Conservation (phyloP, 1,140 invertebrate species). For the Drosophila chauvacae region DNA sequence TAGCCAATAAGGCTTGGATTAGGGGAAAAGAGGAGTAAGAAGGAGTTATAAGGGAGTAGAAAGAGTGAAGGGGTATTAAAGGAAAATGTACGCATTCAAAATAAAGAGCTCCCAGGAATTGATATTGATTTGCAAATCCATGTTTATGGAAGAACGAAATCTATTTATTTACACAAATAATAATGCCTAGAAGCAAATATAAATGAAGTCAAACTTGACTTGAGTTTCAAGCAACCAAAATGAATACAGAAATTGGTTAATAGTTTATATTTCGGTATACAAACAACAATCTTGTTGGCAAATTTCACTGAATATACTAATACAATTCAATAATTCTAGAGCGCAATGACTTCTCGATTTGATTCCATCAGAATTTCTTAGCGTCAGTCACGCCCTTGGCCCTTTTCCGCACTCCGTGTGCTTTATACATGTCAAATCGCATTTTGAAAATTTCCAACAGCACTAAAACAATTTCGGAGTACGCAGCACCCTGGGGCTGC, state of each 20-base stretch:
- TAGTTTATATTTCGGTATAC: background rate
- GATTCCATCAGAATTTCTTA: conserved; percentile 36
- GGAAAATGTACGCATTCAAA: background rate
- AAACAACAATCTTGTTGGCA: background rate
- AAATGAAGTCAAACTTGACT: background rate
- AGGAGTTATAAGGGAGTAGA: background rate
- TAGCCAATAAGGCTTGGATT: background rate
- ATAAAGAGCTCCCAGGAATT: background rate
- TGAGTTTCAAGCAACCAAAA: background rate
- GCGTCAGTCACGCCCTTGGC: conserved; percentile 25
- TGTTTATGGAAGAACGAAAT: background rate
- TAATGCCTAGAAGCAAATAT: background rate
- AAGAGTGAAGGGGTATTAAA: background rate
- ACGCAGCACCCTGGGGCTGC: conserved; percentile 31
- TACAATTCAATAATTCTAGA: background rate
- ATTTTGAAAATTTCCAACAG: conserved; percentile 55
- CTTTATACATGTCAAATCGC: conserved; percentile 46
- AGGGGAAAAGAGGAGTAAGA: background rate
- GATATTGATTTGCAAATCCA: background rate
- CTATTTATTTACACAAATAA: background rate
- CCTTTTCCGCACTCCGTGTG: conserved; percentile 21
- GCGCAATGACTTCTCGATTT: conserved; percentile 7
- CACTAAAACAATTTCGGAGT: conserved; percentile 60
- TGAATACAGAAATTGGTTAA: background rate
- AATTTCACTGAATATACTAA: background rate